phyloP scores from a whole-genome alignment of 1,140 invertebrate species.

The Leptonema lineaticorne region DNA sequence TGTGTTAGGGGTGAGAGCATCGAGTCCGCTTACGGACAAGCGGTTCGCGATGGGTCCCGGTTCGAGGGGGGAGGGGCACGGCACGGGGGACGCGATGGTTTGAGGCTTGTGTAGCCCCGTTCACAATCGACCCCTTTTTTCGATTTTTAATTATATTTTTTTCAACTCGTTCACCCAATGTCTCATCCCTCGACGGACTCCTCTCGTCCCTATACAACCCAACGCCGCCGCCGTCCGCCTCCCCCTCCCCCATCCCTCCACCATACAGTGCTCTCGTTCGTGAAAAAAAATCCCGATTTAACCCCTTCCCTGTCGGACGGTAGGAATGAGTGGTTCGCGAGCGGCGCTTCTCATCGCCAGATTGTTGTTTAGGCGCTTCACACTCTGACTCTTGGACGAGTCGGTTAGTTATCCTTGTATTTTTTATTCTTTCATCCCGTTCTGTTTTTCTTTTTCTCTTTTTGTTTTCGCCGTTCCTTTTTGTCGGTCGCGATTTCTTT shows the following conservation, averaged over 20 bases:
- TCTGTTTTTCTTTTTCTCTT: conserved; percentile 42
- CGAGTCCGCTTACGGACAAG: no score
- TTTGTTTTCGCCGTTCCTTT: background rate
- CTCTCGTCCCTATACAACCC: conserved; percentile 48
- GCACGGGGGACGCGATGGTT: conserved; percentile 20
- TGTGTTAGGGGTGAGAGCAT: no score
- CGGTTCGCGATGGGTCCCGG: conserved; percentile 16
- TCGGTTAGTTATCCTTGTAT: background rate
- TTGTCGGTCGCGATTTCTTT: background rate
- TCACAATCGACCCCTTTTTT: conserved; percentile 42
- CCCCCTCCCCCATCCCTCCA: conserved; percentile 55
- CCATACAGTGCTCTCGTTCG: conserved; percentile 42
- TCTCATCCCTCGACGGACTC: conserved; percentile 52
- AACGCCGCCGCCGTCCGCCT: conserved; percentile 44
- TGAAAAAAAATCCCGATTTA: conserved; percentile 22
- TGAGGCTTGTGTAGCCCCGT: conserved; percentile 34
- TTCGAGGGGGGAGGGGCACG: conserved; percentile 37
- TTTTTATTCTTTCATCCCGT: conserved; percentile 23
- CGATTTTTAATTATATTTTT: conserved; percentile 44
- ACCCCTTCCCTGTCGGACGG: background rate
- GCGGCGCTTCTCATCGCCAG: conserved; percentile 13
- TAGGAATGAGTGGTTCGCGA: background rate
- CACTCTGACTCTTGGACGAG: background rate
- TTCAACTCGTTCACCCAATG: conserved; percentile 41
- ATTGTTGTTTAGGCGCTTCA: conserved; percentile 9